These are phyloP conservation scores for Isotomurus palustris DNA, from an alignment of 2,888 invertebrate species.

Conservation along the genomic window DNA sequence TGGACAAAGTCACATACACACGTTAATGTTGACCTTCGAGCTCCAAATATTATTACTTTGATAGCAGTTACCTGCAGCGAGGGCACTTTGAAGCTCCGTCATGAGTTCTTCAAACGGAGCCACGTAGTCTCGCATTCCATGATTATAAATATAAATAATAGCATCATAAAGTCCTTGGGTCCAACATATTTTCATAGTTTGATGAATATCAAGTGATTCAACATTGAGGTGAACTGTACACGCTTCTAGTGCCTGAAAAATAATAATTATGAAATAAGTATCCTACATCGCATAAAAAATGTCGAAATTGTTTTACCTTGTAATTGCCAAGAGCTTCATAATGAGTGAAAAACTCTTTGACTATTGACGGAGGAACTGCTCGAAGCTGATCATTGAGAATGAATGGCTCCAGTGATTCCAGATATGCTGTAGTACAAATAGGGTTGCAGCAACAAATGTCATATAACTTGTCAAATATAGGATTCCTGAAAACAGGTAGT, in stretches of 20 bases:
- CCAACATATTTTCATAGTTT: constrained; percentile 60
- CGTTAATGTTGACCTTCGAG: not conserved
- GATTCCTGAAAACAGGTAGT: constrained; percentile 50
- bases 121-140: constrained; percentile 69
- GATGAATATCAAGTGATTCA: constrained; percentile 70
- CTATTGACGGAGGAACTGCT: constrained; percentile 63
- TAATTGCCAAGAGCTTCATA: constrained; percentile 61
- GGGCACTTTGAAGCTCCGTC: constrained; percentile 54
- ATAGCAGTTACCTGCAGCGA: constrained; percentile 49
- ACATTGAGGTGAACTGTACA: constrained; percentile 69
- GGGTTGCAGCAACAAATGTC: constrained; percentile 59
- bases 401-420: constrained; percentile 66
- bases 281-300: constrained; percentile 4
- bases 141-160: constrained; percentile 70
- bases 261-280: not conserved
- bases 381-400: constrained; percentile 62
- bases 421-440: constrained; percentile 61
- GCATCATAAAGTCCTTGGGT: constrained; percentile 63
- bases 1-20: not conserved
- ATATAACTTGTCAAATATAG: constrained; percentile 62
- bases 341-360: constrained; percentile 67
- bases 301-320: constrained; percentile 45
- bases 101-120: constrained; percentile 67
- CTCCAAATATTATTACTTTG: not conserved
- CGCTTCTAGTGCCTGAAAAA: constrained; percentile 59